Base-by-base conservation (phyloP, 2,888 invertebrate genomes). In the Cephus sareptanus region DNA sequence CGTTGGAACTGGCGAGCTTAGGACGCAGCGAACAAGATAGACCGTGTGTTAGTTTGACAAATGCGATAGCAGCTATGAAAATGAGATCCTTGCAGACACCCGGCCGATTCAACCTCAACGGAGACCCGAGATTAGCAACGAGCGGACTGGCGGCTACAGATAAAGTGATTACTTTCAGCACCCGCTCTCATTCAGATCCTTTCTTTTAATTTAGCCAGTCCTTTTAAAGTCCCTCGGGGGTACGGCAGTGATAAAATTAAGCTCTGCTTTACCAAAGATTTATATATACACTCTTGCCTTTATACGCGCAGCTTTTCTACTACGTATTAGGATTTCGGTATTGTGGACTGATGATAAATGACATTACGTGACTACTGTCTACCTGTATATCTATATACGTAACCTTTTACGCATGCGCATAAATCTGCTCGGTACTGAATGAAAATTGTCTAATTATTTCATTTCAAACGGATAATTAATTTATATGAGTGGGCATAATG, bases 151-250 rank as follows among this genome's bases (percentile, higher is more conserved):
- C 81, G 82, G 83, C 79, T 85, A 81, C 83, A 86, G 86, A 86
- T 86, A 86, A 86, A 87, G 87, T 86, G 85, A 86, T 86, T 86
- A 87, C 86, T 86, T 86, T 87, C 84, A 82, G 80, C 81, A 77
- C 75, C 81, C 83, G 83, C 81, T 85, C 84, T 87, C 85, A 87
- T 86, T 86, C 84, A 81, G 85, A 83, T 87, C 87, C 85, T 86
- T 86, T 87, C 86, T 86, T 84, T 86, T 86, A 86, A 86, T 86
- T 86, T 85, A 84, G 79, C 82, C 79, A 79, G 81, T 82, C 82
- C 84, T 86, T 83, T 86, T 83, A 82, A 79, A 80, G 77, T 40
- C 79, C 76, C 35, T 73, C 31, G 40, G 69, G 79, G 79, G 79
- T 76, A 82, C 77, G 83, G 80, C 82, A 79, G 82, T 85, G 86